Base-by-base conservation (phyloP, 53 echinoderm and acorn worm genomes). In the Paracentrotus lividus region DNA sequence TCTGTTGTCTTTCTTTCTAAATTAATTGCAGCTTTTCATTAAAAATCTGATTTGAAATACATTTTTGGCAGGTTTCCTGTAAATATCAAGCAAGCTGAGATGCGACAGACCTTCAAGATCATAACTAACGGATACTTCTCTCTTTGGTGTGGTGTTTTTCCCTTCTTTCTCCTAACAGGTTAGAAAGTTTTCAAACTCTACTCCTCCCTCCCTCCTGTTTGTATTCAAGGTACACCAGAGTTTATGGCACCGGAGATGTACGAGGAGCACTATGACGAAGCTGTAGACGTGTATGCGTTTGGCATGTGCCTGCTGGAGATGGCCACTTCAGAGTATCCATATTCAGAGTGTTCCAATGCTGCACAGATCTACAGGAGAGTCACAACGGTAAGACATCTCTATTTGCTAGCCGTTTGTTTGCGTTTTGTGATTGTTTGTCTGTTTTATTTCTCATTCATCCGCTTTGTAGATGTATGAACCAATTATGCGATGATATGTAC, bases 221-320 rank as follows among this genome's bases (percentile, higher is more conserved):
- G 96, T 90, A 94, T 95, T 97, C 95, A 96, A 99, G 99, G 99
- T 96, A 99, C 99, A 93, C 99, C 99, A 4, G 99, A 99, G 94
- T 99, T 99, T 72, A 99, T 99, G 99, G 99, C 99, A 4, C 99
- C 99, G 0, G 99, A 99, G 90, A 99, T 99, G 99, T 99, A 99
- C 57, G 99, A 99, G 67, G 99, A 99, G 72, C 99, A 99, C 96
- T 99, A 99, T 52, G 99, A 99, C 76, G 99, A 99, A 75, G 94
- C 99, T 12, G 97, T 99, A 55, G 99, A 99, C 65, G 97, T 99
- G 59, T 99, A 99, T 32, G 99, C 99, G 2, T 99, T 97, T 93
- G 99, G 99, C 49, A 99, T 99, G 99, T 99, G 99, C 38, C 90
- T 99, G 94, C 96, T 99, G 78, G 99, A 99, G 88, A 99, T 99